phyloP scores from a whole-genome alignment of 2,888 invertebrate species.

The Therioaphis trifolii region DNA sequence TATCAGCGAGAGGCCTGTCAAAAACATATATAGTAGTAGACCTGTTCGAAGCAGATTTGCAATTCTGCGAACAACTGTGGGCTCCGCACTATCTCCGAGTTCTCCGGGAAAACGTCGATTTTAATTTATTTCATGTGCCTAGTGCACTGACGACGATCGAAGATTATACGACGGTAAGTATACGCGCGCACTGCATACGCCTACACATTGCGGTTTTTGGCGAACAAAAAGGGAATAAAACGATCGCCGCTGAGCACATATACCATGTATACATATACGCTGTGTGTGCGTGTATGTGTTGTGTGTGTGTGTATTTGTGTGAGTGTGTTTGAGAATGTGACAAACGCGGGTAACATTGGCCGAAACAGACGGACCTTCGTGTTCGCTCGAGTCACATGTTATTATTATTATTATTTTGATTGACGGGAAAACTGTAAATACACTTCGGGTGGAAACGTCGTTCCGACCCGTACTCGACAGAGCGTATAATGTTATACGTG shows the following conservation, averaged over 20 bases:
- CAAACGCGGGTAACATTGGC: background rate
- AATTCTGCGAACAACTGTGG: slow-evolving; percentile 34
- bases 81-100: slow-evolving; percentile 22
- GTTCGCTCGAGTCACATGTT: background rate
- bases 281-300: background rate
- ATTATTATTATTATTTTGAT: slow-evolving; percentile 1
- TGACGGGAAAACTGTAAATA: background rate
- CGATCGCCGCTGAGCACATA: background rate
- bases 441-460: background rate
- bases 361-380: background rate
- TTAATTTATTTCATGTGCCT: slow-evolving; percentile 41
- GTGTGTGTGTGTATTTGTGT: background rate
- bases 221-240: background rate
- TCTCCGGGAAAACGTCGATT: slow-evolving; percentile 41
- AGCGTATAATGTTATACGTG: too few species aligned
- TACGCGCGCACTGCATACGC: background rate
- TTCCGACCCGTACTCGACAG: background rate
- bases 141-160: slow-evolving; percentile 41
- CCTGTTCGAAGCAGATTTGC: slow-evolving; percentile 26
- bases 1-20: slow-evolving; percentile 50
- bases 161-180: slow-evolving; percentile 23
- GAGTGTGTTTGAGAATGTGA: background rate
- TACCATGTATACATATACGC: background rate
- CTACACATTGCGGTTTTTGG: background rate
- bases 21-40: slow-evolving; percentile 12